Evolutionary conservation across 2,888 invertebrate genomes (phyloP).

Genomic region (Volucella inanis): DNA sequence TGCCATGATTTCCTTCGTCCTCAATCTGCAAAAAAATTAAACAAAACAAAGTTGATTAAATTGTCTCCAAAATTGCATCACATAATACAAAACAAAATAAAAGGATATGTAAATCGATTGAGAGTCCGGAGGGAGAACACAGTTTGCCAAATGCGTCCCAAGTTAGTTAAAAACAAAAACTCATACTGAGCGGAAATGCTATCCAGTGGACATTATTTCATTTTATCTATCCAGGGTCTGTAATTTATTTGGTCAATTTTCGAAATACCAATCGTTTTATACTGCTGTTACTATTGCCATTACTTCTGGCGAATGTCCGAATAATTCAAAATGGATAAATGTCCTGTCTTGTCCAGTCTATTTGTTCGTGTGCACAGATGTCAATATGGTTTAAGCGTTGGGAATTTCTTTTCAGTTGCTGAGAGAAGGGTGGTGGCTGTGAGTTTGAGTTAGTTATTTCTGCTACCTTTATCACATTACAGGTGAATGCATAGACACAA

Average conservation of each 20-base stretch:
- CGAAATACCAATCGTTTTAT: conserved; percentile 61
- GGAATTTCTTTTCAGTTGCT: neutral
- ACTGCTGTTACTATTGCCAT: conserved; percentile 32
- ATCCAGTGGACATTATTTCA: conserved; percentile 37
- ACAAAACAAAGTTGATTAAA: conserved; percentile 54
- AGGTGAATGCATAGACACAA: conserved; percentile 65
- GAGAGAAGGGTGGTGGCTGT: neutral
- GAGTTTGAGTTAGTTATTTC: too few relatives aligned
- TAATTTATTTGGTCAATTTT: conserved; percentile 69
- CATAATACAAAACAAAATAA: conserved; percentile 41
- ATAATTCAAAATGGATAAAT: conserved; percentile 71
- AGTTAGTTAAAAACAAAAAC: conserved; percentile 11
- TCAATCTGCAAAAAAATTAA: conserved; percentile 90
- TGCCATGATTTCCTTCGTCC: conserved; percentile 98
- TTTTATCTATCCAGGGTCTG: neutral
- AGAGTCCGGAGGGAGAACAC: neutral
- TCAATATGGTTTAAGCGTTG: conserved; percentile 51
- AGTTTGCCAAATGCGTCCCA: neutral
- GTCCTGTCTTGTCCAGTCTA: conserved; percentile 27
- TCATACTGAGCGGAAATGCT: conserved; percentile 12
- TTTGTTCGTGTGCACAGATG: conserved; percentile 44
- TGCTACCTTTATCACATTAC: conserved; percentile 55
- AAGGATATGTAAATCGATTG: conserved; percentile 36
- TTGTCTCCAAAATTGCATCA: conserved; percentile 30
- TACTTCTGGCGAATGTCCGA: conserved; percentile 62